Base-by-base conservation (phyloP, 1,140 invertebrate genomes). In the Forficula auricularia region DNA sequence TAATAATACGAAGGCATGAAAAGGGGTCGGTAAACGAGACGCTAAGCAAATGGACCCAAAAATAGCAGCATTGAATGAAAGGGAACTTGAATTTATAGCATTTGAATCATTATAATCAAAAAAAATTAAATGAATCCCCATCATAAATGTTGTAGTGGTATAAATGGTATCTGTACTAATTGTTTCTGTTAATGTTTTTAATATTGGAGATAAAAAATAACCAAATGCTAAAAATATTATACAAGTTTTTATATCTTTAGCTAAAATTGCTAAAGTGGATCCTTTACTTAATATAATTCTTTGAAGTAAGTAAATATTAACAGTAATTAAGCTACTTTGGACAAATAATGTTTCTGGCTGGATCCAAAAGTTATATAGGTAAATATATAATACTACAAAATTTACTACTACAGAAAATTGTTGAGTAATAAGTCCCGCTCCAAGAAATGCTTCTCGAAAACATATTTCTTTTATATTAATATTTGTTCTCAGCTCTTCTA, bases 111-210 rank as follows among this genome's bases (percentile, higher is more conserved):
- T 83, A 58, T 96, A 98, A 59, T 97, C 84, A 55, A 83, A 85
- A 55, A 92, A 92, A 43, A 88, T 68, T 27, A 98, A 64, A 66
- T 97, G 89, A 4, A 83, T 62, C 1, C 88, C 50, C 59, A 96
- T 75, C 75, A 92, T 88, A 30, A 88, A 69, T 37, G 82, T 75
- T 15, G 87, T 77, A 67, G 80, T 88, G 1, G 84, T 82, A 55
- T 95, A 95, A 55, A 97, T 95, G 2, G 91, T 95, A 59, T 98
- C 91, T 1, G 91, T 96, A 54, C 88, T 92, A 1, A 97, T 82
- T 0, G 88, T 90, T 59, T 92, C 85, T 0, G 94, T 97, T 22
- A 97, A 65, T 0, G 87, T 95, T 60, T 92, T 86, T n/a, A 96
- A 62, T 18, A 95, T 72, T 0, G 90, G 89, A 0, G 87, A 90